Base-by-base conservation (phyloP, 2,797 vertebrate species). In the Sebastes minor region DNA sequence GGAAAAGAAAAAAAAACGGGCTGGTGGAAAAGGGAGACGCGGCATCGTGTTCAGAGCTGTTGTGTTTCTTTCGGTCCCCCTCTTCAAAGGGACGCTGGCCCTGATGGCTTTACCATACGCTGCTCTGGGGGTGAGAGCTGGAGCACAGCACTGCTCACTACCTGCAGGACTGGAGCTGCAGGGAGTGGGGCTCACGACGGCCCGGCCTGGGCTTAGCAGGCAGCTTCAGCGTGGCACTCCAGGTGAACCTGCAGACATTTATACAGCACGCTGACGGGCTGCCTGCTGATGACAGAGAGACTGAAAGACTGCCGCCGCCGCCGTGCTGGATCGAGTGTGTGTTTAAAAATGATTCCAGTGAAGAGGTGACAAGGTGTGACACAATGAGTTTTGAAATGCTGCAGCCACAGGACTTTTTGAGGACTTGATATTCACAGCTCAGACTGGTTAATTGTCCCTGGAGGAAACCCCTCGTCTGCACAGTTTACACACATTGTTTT, bases 21-120 rank as follows among this genome's bases (percentile, higher is more conserved):
- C 46, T 63, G 77, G 85, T 86, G 86, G 89, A 90, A 94, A 91
- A 91, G 91, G 84, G 88, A 88, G 91, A 90, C 55, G 28, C 69
- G 69, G 89, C 86, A 88, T 91, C 74, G 74, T 92, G 91, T 91
- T 91, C 90, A 92, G 92, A 87, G 88, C 89, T 91, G 91, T 91
- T 89, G 88, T 94, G 93, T 95, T 95, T 94, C 93, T 94, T 62
- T 89, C 78, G 75, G 87, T 88, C 69, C 27, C 76, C 85, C 61
- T 82, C 88, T 91, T 92, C 86, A 91, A 88, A 89, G 90, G 67
- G 61, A 74, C 69, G 8, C 67, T 28, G 46, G 62, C 22, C 67
- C 62, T 91, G 86, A 92, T 92, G 83, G 82, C 82, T 92, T 91
- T 86, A 86, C 72, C 92, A 91, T 59, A 74, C 63, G 35, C 71